Base-by-base conservation (phyloP, 2,113 vertebrate species). In the Perognathus longimembris region DNA sequence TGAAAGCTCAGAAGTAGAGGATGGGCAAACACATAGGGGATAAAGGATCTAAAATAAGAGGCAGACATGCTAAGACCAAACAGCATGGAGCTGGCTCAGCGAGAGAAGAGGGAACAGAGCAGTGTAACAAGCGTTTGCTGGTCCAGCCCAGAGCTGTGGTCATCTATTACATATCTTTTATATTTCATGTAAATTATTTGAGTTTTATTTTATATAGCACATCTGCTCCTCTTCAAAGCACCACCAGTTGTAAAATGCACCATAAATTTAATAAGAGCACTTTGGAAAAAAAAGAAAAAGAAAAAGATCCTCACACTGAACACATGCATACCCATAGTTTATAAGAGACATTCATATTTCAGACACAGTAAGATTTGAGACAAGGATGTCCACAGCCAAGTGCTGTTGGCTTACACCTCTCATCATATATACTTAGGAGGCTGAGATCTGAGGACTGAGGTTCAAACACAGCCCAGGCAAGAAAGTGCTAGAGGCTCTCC, bases 251-350 rank as follows among this genome's bases (percentile, higher is more conserved):
- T 9, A 82, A 17, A 6, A 78, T 50, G 1, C 50, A 38, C 36
- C 28, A 83, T 71, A 64, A 34, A 79, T 78, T 85, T 76, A 85
- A 36, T 75, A 73, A n/a, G 15, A 82, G 3, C 17, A 81, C 10
- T 95, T 89, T 74, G 45, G 42, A 87, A 38, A 4, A 24, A 82
- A 89, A 38, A 4, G 26, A 82, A 89, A 50, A 66, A 85, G 69
- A 34, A 93, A 94, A 83, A 1, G 18, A 70, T 26, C 7, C 21
- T 78, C 50, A 63, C 45, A 50, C 70, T 45, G 69, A 84, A 90
- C 3, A 61, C 4, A 80, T 6, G 36, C 7, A 54, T 5, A 80
- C 6, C 42, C 7, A 21, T 50, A 30, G 11, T 8, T 66, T n/a
- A 59, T 30, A 77, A 79, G 12, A 81, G 38, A 18, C 63, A 83